phyloP scores from a whole-genome alignment of 2,888 invertebrate genomes.

The Timema cristinae region DNA sequence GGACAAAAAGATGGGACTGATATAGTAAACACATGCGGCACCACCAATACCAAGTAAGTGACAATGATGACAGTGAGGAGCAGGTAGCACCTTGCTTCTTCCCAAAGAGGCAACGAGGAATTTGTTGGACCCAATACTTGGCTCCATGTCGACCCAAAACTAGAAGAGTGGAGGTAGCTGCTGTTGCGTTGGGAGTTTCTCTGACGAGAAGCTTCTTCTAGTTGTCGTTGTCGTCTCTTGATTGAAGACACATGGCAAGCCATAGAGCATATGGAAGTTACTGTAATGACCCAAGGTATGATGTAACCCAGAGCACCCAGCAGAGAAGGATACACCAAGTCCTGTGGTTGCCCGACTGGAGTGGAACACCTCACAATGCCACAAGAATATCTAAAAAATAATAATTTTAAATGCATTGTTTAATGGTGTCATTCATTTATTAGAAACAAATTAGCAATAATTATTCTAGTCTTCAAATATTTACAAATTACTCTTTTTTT shows the following conservation, averaged over 20 bases:
- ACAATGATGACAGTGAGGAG: conserved; percentile 21
- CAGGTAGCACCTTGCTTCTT: conserved; percentile 22
- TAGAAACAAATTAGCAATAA: too few species aligned
- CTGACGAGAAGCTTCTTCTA: conserved; percentile 27
- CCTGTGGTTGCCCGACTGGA: too few species aligned
- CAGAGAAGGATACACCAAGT: conserved; percentile 31
- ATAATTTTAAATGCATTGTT: background rate
- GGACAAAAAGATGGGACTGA: conserved; percentile 13
- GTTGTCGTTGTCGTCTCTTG: conserved; percentile 30
- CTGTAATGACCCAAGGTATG: conserved; percentile 30
- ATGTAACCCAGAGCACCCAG: conserved; percentile 33
- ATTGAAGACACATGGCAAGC: conserved; percentile 25
- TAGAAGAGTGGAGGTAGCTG: background rate
- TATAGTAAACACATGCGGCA: conserved; percentile 24
- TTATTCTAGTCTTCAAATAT: too few species aligned
- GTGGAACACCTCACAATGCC: conserved; percentile 1
- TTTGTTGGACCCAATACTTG: background rate
- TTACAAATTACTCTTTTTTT: too few species aligned
- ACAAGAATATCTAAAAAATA: conserved; percentile 16
- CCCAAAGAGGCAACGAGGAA: conserved; percentile 3
- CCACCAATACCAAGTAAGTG: conserved; percentile 21
- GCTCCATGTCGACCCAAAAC: conserved; percentile 10
- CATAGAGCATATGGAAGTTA: conserved; percentile 29
- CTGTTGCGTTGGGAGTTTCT: conserved; percentile 26
- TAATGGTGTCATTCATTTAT: too few species aligned